Evolutionary conservation across 2,113 vertebrate genomes (phyloP).

Genomic region (Datnioides undecimradiatus): DNA sequence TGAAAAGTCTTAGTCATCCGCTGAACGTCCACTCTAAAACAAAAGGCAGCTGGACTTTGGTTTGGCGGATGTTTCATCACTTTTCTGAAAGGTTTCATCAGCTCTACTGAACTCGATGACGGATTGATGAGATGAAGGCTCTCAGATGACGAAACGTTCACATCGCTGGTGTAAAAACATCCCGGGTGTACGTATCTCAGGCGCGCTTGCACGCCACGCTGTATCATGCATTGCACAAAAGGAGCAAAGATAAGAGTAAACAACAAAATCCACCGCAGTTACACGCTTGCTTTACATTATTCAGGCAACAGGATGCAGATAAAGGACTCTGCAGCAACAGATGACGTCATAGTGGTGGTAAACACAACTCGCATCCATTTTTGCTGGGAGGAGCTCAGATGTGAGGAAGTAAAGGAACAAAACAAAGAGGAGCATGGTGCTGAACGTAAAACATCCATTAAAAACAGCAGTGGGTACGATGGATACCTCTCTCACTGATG

Average conservation of each 20-base stretch:
- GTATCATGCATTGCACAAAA: not conserved
- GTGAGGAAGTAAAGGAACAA: too few relatives aligned
- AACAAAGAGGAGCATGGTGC: too few relatives aligned
- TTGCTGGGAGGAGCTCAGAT: too few relatives aligned
- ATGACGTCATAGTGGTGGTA: not conserved
- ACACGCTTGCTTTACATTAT: not conserved
- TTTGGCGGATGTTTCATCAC: not conserved
- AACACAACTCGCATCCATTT: too few relatives aligned
- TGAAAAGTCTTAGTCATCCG: not conserved
- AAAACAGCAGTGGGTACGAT: too few relatives aligned
- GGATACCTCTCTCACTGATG: too few relatives aligned
- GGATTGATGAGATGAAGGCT: not conserved
- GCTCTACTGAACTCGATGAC: not conserved
- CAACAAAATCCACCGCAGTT: not conserved
- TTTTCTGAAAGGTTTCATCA: not conserved
- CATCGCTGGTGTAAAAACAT: not conserved
- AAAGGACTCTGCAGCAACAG: not conserved
- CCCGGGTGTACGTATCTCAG: not conserved
- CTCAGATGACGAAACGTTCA: too few relatives aligned
- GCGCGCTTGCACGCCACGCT: not conserved
- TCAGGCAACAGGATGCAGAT: not conserved
- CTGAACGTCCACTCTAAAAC: not conserved
- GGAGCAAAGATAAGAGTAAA: not conserved
- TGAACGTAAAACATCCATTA: too few relatives aligned
- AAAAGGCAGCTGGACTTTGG: conserved; percentile 6